Evolutionary conservation across 2,888 invertebrate species (phyloP), one percentile per base, ranked within the genome.

Genomic region (Scaptomyza cyrtandrae): DNA sequence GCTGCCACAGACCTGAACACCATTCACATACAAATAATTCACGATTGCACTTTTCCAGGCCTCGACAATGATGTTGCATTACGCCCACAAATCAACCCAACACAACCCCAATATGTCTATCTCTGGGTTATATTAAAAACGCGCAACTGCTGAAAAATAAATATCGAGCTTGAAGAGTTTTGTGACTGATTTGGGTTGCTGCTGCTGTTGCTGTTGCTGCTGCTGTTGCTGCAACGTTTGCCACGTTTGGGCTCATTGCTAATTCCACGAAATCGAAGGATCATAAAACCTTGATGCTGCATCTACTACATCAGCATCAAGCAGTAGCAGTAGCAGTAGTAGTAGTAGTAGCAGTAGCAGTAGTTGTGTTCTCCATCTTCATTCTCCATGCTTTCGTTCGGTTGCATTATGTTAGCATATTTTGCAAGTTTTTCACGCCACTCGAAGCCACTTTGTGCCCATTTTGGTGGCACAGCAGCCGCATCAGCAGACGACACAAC

Each of bases 221-320:
- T n/a, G n/a, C n/a, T n/a, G n/a, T n/a, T 45, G 52, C 31, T 46
- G 61, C 39, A 31, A 39, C 43, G 19, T 33, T 55, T 58, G 6
- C 69, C 60, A 65, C 65, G 65, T 63, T 59, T 46, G 55, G 50
- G 50, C 65, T 88, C 85, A 82, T 89, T 88, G 88, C 86, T 86
- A 86, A 90, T 90, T 86, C 88, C 89, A 89, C 88, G 89, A 86
- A 90, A 87, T 88, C 87, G 87, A 88, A 86, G 78, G 76, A 79
- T 82, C 89, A 87, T 90, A 87, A 90, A 90, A 89, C 75, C 81
- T 78, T 75, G 72, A 78, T 80, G 73, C 71, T 65, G 71, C 67
- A 56, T 71, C 61, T 73, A 64, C 66, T 44, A 53, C 50, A 56
- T 67, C 60, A 14, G 7, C 14, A 35, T 33, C 33, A 10, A 13